A percentile compares a stretch with the other conserved stretches of the same genome.
These are phyloP conservation scores for Yponomeuta plumbellus DNA, from an alignment of 2,888 invertebrate genomes.

Conservation along the genomic window DNA sequence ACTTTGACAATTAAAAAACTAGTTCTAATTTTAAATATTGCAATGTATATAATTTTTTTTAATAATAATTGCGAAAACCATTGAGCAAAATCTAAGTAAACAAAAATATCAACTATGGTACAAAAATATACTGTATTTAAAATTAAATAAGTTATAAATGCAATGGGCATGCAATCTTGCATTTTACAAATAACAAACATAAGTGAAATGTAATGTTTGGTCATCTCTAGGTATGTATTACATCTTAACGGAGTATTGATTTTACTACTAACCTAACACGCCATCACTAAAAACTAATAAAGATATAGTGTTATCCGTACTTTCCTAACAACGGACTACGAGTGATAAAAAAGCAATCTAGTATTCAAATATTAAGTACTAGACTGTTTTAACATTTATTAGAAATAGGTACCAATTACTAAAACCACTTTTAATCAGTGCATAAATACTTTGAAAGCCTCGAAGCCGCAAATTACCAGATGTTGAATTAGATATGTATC, in stretches of 20 bases:
- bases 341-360: too few species aligned
- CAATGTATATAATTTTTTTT: not conserved
- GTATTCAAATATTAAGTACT: too few species aligned
- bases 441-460: constrained; percentile 21
- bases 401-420: too few species aligned
- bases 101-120: constrained; percentile 20
- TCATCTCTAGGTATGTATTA: constrained; percentile 13
- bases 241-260: not conserved
- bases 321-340: not conserved
- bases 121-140: constrained; percentile 3
- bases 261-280: constrained; percentile 3
- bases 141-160: constrained; percentile 38
- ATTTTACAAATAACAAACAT: constrained; percentile 11
- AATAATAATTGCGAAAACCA: constrained; percentile 20
- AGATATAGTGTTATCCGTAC: not conserved
- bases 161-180: constrained; percentile 46
- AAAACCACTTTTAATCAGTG: constrained; percentile 21
- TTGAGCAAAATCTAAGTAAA: constrained; percentile 54
- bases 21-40: constrained; percentile 16
- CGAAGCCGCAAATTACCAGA: constrained; percentile 24
- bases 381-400: too few species aligned
- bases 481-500: constrained; percentile 19
- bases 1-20: constrained; percentile 27
- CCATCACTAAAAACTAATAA: not conserved
- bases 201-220: constrained; percentile 12